A percentile compares a stretch with the other conserved stretches of the same genome.
These are phyloP conservation scores for Syngnathus acus DNA, from an alignment of 2,797 vertebrate genomes.

Conservation along the genomic window DNA sequence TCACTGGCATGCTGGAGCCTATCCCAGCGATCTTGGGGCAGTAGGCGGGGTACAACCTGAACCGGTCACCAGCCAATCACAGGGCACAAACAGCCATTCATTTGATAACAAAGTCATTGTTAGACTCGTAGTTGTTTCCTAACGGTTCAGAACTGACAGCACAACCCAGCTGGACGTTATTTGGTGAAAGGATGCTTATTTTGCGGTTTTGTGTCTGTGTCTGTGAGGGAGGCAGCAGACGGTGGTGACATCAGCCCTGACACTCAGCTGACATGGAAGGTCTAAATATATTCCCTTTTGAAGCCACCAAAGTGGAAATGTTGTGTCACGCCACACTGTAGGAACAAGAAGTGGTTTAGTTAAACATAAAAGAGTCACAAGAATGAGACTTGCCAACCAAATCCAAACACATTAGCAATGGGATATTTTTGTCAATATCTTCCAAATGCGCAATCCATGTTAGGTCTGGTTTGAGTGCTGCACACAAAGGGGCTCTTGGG, in stretches of 20 bases:
- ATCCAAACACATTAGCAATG: too few species aligned
- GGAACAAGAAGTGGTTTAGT: constrained; percentile 32
- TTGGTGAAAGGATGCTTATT: background rate
- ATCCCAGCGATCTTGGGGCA: too few species aligned
- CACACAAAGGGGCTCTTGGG: too few species aligned
- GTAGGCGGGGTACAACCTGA: too few species aligned
- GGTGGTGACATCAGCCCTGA: constrained; percentile 18
- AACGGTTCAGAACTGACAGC: background rate
- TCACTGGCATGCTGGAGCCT: too few species aligned
- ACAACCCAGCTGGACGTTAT: background rate
- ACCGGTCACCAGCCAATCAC: too few species aligned
- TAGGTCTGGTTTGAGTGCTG: too few species aligned
- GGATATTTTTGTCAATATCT: too few species aligned
- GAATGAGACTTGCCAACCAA: too few species aligned
- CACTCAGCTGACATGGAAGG: constrained; percentile 46
- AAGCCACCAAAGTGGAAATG: constrained; percentile 53
- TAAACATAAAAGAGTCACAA: background rate
- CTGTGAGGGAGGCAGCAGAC: constrained; percentile 4
- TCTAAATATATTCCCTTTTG: constrained; percentile 53
- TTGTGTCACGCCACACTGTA: constrained; percentile 32
- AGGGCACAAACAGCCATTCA: too few species aligned
- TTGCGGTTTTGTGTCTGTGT: background rate
- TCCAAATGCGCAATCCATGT: too few species aligned
- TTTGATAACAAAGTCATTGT: background rate
- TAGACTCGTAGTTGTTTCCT: background rate